Conservation (phyloP, 2,113 vertebrate species). For the Corythoichthys haematopterus region DNA sequence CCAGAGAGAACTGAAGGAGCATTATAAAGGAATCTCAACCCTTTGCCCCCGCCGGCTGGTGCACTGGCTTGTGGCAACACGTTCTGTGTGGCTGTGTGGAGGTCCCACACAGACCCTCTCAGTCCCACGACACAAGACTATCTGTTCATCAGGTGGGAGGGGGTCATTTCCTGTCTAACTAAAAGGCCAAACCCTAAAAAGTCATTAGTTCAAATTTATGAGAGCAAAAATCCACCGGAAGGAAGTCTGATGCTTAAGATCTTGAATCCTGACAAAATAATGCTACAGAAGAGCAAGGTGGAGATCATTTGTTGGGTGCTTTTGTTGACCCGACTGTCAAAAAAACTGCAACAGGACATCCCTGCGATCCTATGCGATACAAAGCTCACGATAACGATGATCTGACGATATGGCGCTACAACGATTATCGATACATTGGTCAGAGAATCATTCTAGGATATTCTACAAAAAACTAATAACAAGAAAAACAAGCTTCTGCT, state of each 20-base stretch:
- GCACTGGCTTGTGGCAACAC: slow-evolving; percentile 37
- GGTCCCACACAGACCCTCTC: slow-evolving; percentile 46
- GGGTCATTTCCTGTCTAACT: slow-evolving; percentile 45
- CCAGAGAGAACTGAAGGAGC: slow-evolving; percentile 47
- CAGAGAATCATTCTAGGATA: no score
- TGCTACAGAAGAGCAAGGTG: no score
- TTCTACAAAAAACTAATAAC: no score
- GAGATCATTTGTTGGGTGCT: no score
- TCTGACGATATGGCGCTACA: no score
- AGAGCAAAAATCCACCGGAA: slow-evolving; percentile 17
- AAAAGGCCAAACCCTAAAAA: slow-evolving; percentile 43
- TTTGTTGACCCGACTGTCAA: no score
- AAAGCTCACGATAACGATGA: no score
- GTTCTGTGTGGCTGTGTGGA: slow-evolving; percentile 25
- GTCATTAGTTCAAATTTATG: slow-evolving; percentile 39
- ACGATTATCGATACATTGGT: no score
- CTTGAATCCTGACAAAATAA: background rate
- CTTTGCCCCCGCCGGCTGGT: slow-evolving; percentile 14
- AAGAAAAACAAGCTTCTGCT: no score
- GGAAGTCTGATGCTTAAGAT: background rate
- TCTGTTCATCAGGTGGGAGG: slow-evolving; percentile 39
- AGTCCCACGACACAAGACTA: slow-evolving; percentile 51
- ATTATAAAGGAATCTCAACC: slow-evolving; percentile 61
- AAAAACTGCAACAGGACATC: no score
- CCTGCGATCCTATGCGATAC: no score